Base-by-base conservation (phyloP, 2,888 invertebrate species). In the Noctua pronuba region DNA sequence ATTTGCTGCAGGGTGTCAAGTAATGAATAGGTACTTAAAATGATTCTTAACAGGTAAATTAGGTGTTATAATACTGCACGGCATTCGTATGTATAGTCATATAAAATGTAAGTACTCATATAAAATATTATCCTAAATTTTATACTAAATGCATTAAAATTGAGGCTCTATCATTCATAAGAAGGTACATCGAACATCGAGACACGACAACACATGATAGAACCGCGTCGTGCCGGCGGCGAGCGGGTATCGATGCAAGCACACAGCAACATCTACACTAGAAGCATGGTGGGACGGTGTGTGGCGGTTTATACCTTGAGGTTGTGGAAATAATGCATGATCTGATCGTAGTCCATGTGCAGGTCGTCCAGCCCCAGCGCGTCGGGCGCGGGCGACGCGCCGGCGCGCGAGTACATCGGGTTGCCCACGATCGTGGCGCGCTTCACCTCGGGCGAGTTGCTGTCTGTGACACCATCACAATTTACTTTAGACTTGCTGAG, bases 261-360 rank as follows among this genome's bases (percentile, higher is more conserved):
- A 93, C 93, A 91, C 93, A 95, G 95, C 95, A 93, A 95, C 93
- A 94, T 92, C 95, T 96, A 95, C 90, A 90, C 95, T 96, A 96
- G 94, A 96, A 96, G 96, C 96, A 91, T 93, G 93, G 93, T 92
- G 93, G 93, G 93, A 91, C 94, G 94, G 93, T 91, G 93, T 88
- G 91, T 91, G 91, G 91, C 89, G 88, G 85, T 94, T 94, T 96
- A 96, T 97, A 99, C 99, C 97, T 99, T 99, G 93, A 99, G 97
- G 97, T 99, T 99, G 97, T 99, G 99, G 97, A 99, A 99, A 97
- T 99, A 99, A 95, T 99, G 98, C 98, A 99, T 99, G 95, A 99
- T 98, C 97, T 99, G 99, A 95, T 99, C 99, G 96, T 99, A 99
- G 96, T 99, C 99, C 99, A 99, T 99, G 93, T 98, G 98, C 86